phyloP scores from a whole-genome alignment of 2,797 vertebrate genomes.

The Numenius phaeopus region DNA sequence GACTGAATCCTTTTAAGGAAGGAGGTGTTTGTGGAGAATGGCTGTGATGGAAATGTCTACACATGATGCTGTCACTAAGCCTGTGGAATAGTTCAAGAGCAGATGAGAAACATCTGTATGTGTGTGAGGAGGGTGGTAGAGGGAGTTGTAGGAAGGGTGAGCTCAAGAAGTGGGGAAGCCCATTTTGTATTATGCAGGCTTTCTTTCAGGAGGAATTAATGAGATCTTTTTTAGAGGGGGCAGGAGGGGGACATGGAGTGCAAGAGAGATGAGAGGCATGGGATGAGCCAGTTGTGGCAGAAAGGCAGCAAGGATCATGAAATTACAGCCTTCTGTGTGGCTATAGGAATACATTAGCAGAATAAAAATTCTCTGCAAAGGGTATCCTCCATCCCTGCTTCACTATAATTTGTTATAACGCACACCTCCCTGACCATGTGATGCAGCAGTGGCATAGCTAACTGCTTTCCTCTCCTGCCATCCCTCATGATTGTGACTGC shows the following conservation, averaged over 20 bases:
- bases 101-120: background rate
- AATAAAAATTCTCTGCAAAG: background rate
- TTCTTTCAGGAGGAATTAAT: background rate
- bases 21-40: background rate
- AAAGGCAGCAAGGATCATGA: background rate
- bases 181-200: background rate
- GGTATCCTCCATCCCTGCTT: background rate
- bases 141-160: background rate
- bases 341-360: background rate
- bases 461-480: background rate
- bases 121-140: background rate
- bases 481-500: rapidly evolving
- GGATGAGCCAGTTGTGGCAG: background rate
- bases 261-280: background rate
- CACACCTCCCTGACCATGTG: background rate
- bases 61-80: background rate
- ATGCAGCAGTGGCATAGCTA: background rate
- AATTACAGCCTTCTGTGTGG: background rate
- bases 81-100: background rate
- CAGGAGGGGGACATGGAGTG: background rate
- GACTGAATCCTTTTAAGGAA: background rate
- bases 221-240: background rate
- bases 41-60: background rate
- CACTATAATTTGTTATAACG: background rate
- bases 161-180: background rate